phyloP scores from a whole-genome alignment of 2,888 invertebrate species.

The Eupithecia centaureata region DNA sequence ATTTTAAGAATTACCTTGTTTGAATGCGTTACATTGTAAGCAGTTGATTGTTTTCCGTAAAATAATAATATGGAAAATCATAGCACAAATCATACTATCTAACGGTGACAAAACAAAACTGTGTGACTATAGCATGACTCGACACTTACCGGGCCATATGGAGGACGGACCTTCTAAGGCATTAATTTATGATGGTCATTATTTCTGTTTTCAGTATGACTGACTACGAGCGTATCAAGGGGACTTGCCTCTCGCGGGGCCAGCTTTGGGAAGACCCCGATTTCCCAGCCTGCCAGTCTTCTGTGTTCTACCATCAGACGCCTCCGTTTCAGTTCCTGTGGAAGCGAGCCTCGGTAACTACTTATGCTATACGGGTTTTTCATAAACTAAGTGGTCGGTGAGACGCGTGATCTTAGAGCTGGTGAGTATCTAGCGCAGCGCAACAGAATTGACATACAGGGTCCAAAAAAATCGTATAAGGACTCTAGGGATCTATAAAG shows the following conservation, averaged over 20 bases:
- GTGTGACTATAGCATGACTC: neutral
- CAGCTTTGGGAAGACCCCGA: constrained; percentile 96
- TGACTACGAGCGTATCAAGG: constrained; percentile 93
- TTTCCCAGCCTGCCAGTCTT: constrained; percentile 94
- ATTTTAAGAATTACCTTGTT: too few species aligned
- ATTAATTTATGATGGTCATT: neutral
- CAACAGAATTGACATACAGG: too few species aligned
- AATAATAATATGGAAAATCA: neutral
- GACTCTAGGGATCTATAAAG: too few species aligned
- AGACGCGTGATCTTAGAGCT: too few species aligned
- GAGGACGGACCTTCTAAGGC: neutral
- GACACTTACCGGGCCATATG: neutral
- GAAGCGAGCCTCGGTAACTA: constrained; percentile 91
- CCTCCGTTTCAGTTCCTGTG: constrained; percentile 97
- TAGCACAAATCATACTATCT: neutral
- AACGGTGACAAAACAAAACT: neutral
- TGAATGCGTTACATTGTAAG: too few species aligned
- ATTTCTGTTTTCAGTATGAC: constrained; percentile 78
- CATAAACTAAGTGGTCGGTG: too few species aligned
- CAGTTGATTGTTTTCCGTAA: neutral
- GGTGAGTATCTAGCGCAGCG: too few species aligned
- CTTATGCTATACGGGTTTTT: neutral
- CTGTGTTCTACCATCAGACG: constrained; percentile 96
- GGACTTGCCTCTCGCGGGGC: constrained; percentile 90
- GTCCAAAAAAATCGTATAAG: too few species aligned